Base-by-base conservation (phyloP, 2,113 vertebrate species). In the Choloepus hoffmanni region DNA sequence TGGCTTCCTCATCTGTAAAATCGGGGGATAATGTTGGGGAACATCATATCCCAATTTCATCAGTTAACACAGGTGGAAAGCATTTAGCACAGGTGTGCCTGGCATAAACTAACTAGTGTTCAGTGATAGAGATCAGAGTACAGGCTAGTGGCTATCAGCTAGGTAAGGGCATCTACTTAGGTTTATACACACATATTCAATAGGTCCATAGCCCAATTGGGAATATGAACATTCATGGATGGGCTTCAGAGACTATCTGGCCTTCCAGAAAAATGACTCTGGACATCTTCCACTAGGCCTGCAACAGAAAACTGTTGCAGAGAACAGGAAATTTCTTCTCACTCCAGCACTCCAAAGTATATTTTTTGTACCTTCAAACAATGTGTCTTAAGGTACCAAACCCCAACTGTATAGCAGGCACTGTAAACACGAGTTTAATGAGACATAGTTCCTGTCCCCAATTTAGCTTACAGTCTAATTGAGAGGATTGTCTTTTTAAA, bases 291-390 rank as follows among this genome's bases (percentile, higher is more conserved):
- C 33, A 40, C 8, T 50, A 85, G 21, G 33, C 72, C n/a, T 72
- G 13, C 76, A 83, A 15, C 50, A 79, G 16, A 55, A 19, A 55
- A 79, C 53, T 23, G 16, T 55, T 16, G 43, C 65, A 82, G n/a
- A 82, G n/a, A 87, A 72, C 21, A 73, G 19, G 73, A 93, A 50
- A 15, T 92, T 84, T 95, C 48, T 92, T 15, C 55, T 85, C 73
- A 74, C 23, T 62, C 6, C 36, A 82, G 48, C 48, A 5, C 65
- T 85, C n/a, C 53, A 45, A 45, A 79, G 50, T 93, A 3, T 73
- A 48, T 90, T 81, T 88, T 68, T 81, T 36, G 13, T 87, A 12
- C 53, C 79, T 96, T 96, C 58, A 84, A 53, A 90, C 15, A 73
- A 23, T 63, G 68, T 50, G 16, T 67, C 24, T 81, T 90, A 30